These are phyloP conservation scores for Drosophila insularis DNA, from an alignment of 1,140 invertebrate genomes.

Conservation along the genomic window DNA sequence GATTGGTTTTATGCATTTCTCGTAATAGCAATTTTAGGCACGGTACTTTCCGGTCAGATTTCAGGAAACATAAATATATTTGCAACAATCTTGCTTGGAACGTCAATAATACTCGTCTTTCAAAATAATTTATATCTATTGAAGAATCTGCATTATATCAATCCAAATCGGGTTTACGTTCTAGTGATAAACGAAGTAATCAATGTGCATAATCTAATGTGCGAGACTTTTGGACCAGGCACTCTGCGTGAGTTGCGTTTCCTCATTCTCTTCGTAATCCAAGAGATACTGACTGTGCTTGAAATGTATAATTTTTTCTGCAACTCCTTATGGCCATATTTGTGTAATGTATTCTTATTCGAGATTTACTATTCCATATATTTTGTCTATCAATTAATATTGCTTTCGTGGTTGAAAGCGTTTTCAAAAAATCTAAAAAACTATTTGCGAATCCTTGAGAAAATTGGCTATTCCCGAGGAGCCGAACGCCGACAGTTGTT, in stretches of 20 bases:
- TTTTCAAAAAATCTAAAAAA: constrained; percentile 1
- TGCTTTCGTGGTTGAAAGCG: constrained; percentile 11
- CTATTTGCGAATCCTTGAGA: no score
- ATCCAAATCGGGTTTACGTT: not conserved
- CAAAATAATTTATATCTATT: not conserved
- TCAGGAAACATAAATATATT: not conserved
- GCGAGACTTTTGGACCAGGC: not conserved
- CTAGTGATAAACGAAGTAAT: constrained; percentile 1
- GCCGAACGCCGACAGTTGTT: not conserved
- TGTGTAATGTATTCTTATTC: not conserved
- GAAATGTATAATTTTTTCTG: not conserved
- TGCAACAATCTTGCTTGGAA: not conserved
- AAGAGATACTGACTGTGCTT: not conserved
- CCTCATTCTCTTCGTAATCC: not conserved
- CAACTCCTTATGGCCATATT: not conserved
- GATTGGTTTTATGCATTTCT: not conserved
- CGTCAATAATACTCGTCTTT: not conserved
- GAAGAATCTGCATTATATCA: not conserved
- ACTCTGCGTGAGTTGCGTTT: not conserved
- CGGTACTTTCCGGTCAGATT: not conserved
- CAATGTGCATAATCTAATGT: not conserved
- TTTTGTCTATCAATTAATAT: constrained; percentile 23
- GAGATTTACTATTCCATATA: constrained; percentile 17
- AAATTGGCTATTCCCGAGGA: no score
- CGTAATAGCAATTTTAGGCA: not conserved